Percentiles rank a stretch among this genome's conserved stretches.
Conservation (phyloP, 2,113 vertebrate genomes). For the Oreochromis spilurus region DNA sequence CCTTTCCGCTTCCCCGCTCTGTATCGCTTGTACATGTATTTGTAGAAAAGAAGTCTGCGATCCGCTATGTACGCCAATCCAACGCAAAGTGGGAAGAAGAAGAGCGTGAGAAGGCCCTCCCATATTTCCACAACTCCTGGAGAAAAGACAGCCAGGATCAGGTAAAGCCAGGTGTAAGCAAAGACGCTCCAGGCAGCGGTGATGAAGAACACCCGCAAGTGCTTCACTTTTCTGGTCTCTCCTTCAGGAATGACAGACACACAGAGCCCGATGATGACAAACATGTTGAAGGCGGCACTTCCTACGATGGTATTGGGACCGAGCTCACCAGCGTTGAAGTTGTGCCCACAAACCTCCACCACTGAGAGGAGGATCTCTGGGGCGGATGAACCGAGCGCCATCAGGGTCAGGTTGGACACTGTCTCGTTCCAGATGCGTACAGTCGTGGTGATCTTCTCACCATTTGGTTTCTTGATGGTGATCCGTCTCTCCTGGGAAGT, state of each 20-base stretch:
- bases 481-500: conserved; percentile 93
- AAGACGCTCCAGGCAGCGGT: conserved; percentile 96
- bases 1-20: conserved; percentile 86
- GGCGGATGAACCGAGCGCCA: conserved; percentile 94
- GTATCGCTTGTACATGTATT: conserved; percentile 92
- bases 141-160: conserved; percentile 90
- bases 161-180: conserved; percentile 94
- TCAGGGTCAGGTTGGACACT: conserved; percentile 93
- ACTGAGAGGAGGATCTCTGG: conserved; percentile 95
- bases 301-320: conserved; percentile 98
- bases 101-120: conserved; percentile 94
- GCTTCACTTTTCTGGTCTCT: conserved; percentile 89
- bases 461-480: conserved; percentile 90
- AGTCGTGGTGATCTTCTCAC: conserved; percentile 86
- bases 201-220: conserved; percentile 93
- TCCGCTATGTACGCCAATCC: conserved; percentile 93
- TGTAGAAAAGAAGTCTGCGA: conserved; percentile 93
- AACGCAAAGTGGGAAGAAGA: conserved; percentile 95
- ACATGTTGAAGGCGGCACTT: conserved; percentile 98
- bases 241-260: conserved; percentile 94
- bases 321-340: conserved; percentile 85
- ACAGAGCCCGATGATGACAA: conserved; percentile 94
- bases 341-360: conserved; percentile 94
- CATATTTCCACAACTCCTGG: conserved; percentile 92
- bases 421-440: conserved; percentile 98